Evolutionary conservation across 2,888 invertebrate genomes (phyloP).

Genomic region (Agrotis ipsilon): DNA sequence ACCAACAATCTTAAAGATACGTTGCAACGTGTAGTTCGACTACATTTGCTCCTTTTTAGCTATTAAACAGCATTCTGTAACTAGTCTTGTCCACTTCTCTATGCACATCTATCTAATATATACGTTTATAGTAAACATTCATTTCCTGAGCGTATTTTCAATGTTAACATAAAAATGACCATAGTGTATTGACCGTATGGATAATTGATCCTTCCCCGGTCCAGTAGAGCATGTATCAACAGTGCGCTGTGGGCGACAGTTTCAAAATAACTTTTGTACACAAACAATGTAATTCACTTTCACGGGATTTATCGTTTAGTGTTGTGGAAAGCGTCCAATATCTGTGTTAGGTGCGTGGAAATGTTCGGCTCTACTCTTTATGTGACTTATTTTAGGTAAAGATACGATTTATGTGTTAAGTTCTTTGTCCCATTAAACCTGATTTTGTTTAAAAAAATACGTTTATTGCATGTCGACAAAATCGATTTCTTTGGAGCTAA

Average conservation of each 20-base stretch:
- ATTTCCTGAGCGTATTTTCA: too few species aligned
- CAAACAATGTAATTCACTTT: slow-evolving; percentile 73
- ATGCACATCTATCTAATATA: too few species aligned
- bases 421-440: too few species aligned
- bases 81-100: too few species aligned
- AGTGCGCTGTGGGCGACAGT: slow-evolving; percentile 65
- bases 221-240: slow-evolving; percentile 49
- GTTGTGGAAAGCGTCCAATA: slow-evolving; percentile 52
- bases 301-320: slow-evolving; percentile 68
- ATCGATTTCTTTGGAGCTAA: too few species aligned
- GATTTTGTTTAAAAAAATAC: too few species aligned
- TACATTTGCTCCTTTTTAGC: too few species aligned
- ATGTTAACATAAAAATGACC: neutral
- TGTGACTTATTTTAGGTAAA: slow-evolving; percentile 9
- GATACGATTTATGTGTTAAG: neutral
- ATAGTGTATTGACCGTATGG: slow-evolving; percentile 12
- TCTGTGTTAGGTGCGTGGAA: slow-evolving; percentile 55
- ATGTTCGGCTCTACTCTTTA: slow-evolving; percentile 18
- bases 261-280: slow-evolving; percentile 70
- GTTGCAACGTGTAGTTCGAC: too few species aligned
- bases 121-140: too few species aligned
- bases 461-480: too few species aligned
- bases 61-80: too few species aligned
- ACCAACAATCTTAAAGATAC: too few species aligned
- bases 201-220: slow-evolving; percentile 33